These are phyloP conservation scores for Anarrhichthys ocellatus DNA, from an alignment of 2,113 vertebrate species.

Conservation along the genomic window DNA sequence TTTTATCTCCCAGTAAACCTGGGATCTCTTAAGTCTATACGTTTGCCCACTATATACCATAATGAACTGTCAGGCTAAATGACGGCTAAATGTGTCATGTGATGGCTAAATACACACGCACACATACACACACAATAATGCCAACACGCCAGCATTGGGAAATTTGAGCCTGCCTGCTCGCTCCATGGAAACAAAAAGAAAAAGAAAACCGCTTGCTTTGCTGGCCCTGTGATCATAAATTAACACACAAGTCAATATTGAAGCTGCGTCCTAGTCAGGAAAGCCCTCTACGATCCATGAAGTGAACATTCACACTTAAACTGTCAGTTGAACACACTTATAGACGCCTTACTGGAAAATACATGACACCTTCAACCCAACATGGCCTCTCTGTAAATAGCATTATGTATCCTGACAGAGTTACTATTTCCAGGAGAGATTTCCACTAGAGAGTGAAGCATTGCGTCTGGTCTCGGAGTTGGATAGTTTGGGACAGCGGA, in stretches of 20 bases:
- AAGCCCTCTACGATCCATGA: conserved; percentile 22
- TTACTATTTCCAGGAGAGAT: conserved; percentile 49
- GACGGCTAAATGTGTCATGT: background rate
- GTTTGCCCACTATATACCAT: background rate
- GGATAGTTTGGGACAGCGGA: conserved; percentile 33
- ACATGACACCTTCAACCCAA: conserved; percentile 45
- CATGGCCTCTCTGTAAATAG: conserved; percentile 63
- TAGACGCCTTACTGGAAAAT: conserved; percentile 28
- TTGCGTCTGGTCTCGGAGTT: conserved; percentile 46
- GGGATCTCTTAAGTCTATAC: background rate
- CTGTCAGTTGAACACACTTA: conserved; percentile 3
- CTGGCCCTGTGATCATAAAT: conserved; percentile 36
- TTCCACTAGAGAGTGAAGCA: conserved; percentile 35
- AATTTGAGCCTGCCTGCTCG: conserved; percentile 58
- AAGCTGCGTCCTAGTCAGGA: conserved; percentile 17
- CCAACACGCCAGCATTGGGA: conserved; percentile 60
- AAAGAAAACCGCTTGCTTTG: conserved; percentile 15
- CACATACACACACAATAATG: conserved; percentile 35
- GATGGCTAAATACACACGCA: background rate
- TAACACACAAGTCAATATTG: conserved; percentile 20
- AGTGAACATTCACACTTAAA: conserved; percentile 21
- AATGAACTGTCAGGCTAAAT: conserved; percentile 22
- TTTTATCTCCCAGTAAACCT: background rate
- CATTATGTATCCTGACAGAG: conserved; percentile 39
- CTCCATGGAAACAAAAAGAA: conserved; percentile 46